phyloP scores from a whole-genome alignment of 2,888 invertebrate genomes.

The Drosophila subquinaria region DNA sequence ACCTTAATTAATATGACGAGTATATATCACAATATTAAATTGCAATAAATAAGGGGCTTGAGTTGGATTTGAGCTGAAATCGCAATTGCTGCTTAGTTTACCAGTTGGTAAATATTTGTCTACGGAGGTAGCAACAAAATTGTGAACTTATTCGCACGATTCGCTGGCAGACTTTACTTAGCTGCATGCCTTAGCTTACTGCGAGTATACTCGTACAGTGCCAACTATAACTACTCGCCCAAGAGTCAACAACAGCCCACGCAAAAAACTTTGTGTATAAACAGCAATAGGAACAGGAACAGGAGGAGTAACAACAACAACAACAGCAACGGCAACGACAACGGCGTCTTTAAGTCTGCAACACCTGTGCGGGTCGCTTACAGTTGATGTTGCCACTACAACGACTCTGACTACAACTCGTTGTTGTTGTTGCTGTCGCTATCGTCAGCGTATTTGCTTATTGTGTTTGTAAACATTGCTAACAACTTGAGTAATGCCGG shows the following conservation, averaged over 20 bases:
- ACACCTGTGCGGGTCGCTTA: conserved; percentile 61
- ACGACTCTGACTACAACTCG: conserved; percentile 16
- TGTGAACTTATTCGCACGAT: conserved; percentile 72
- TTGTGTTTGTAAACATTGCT: conserved; percentile 82
- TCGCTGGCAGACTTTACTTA: conserved; percentile 66
- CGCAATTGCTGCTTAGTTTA: conserved; percentile 34
- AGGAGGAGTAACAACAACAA: conserved; percentile 35
- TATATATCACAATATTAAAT: conserved; percentile 5
- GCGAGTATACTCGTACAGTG: conserved; percentile 32
- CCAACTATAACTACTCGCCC: conserved; percentile 59
- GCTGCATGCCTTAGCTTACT: conserved; percentile 38
- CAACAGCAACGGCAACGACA: conserved; percentile 16
- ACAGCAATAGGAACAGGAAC: conserved; percentile 39
- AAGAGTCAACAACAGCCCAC: conserved; percentile 49
- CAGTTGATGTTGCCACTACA: conserved; percentile 34
- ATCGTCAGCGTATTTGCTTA: conserved; percentile 75
- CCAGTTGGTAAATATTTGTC: conserved; percentile 60
- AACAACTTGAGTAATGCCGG: conserved; percentile 79
- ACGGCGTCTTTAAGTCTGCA: conserved; percentile 63
- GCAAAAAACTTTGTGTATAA: conserved; percentile 66
- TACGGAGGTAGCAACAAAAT: conserved; percentile 46
- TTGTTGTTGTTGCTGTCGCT: conserved; percentile 37
- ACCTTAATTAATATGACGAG: conserved; percentile 2
- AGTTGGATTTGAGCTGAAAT: conserved; percentile 29
- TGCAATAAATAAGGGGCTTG: conserved; percentile 6